Percentiles rank a stretch among this genome's conserved stretches.
phyloP scores from a whole-genome alignment of 2,113 vertebrate genomes.

The Kryptolebias marmoratus region DNA sequence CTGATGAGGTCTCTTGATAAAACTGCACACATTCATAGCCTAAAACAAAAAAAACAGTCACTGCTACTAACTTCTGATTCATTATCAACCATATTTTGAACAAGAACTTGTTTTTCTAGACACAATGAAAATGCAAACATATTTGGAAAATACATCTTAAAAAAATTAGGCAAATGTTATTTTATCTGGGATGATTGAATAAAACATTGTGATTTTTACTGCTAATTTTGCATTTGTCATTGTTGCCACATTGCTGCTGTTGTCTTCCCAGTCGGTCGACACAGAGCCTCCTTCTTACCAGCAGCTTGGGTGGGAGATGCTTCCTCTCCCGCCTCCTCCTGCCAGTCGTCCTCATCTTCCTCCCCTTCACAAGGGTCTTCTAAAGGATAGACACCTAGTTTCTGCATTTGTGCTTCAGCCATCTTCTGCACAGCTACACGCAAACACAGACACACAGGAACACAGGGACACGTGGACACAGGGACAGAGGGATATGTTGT shows the following conservation, averaged over 20 bases:
- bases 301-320: constrained; percentile 59
- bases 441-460: constrained; percentile 45
- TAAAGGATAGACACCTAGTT: constrained; percentile 83
- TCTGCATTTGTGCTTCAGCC: constrained; percentile 93
- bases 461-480: constrained; percentile 17
- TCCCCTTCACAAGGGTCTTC: constrained; percentile 84
- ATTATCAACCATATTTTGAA: too few relatives aligned
- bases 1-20: too few relatives aligned
- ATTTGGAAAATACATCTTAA: too few relatives aligned
- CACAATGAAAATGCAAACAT: too few relatives aligned
- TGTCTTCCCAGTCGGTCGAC: constrained; percentile 11
- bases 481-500: constrained; percentile 57
- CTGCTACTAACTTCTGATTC: too few relatives aligned
- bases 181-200: not conserved
- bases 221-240: not conserved
- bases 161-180: too few relatives aligned
- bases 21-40: too few relatives aligned
- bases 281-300: constrained; percentile 66
- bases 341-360: constrained; percentile 74
- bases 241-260: constrained; percentile 4
- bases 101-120: too few relatives aligned
- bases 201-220: not conserved
- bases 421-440: constrained; percentile 93
- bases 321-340: constrained; percentile 72
- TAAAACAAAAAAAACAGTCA: too few relatives aligned